Percentiles rank a stretch among this genome's conserved stretches.
Conservation (phyloP, 2,113 vertebrate genomes). For the Perccottus glenii region DNA sequence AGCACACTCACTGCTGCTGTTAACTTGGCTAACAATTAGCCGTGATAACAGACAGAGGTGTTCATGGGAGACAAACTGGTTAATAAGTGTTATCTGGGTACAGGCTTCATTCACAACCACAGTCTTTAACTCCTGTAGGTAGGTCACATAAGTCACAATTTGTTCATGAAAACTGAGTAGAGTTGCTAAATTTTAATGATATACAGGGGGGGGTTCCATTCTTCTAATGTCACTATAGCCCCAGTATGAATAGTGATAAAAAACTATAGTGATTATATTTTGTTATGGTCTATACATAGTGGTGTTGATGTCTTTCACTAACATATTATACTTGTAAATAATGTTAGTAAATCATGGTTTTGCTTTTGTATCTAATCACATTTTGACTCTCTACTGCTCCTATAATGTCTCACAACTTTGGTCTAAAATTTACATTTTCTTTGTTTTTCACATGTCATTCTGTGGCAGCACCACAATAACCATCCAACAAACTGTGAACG, state of each 20-base stretch:
- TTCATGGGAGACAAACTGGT: conserved; percentile 87
- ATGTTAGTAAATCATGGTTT: not conserved
- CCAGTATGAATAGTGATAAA: not conserved
- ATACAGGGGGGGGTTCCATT: not conserved
- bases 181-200: no score
- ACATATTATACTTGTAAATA: not conserved
- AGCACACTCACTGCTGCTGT: conserved; percentile 42
- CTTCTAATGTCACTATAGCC: not conserved
- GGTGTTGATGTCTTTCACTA: not conserved
- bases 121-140: conserved; percentile 19
- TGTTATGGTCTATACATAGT: not conserved
- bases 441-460: conserved; percentile 43
- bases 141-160: conserved; percentile 10
- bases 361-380: not conserved
- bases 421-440: conserved; percentile 24
- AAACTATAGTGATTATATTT: not conserved
- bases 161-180: no score
- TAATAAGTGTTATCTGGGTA: conserved; percentile 85
- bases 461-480: conserved; percentile 49
- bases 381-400: conserved; percentile 21
- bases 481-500: conserved; percentile 47
- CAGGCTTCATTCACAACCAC: conserved; percentile 45
- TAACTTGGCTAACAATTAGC: conserved; percentile 84
- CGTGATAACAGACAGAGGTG: conserved; percentile 82
- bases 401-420: conserved; percentile 40